These are phyloP conservation scores for Actinemys pallida DNA, from an alignment of 2,113 vertebrate species.

Conservation along the genomic window DNA sequence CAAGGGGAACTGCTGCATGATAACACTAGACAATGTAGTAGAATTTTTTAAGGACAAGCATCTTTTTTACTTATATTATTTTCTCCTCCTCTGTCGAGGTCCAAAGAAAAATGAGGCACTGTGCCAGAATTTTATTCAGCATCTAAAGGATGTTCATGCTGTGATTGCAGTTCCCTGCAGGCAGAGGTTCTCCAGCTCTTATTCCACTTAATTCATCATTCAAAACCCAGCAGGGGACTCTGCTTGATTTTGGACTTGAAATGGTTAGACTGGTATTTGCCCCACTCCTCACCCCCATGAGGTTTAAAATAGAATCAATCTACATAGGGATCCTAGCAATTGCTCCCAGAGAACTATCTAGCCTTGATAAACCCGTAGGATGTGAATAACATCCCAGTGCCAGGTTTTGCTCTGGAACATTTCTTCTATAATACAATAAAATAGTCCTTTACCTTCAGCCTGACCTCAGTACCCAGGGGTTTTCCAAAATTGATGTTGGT, in stretches of 20 bases:
- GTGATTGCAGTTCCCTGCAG: constrained; percentile 71
- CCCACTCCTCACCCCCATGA: constrained; percentile 53
- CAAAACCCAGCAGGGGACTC: constrained; percentile 59
- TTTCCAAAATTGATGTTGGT: constrained; percentile 1
- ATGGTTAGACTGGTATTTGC: constrained; percentile 60
- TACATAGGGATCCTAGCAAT: constrained; percentile 34
- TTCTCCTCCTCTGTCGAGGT: constrained; percentile 56
- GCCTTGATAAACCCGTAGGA: constrained; percentile 29
- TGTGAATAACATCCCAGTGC: constrained; percentile 65
- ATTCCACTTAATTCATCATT: constrained; percentile 76
- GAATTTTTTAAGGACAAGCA: background rate
- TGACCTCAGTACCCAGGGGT: background rate
- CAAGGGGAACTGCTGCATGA: background rate
- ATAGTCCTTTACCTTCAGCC: background rate
- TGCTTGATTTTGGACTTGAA: constrained; percentile 69
- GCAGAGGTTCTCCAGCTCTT: constrained; percentile 71
- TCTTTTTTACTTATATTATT: constrained; percentile 38
- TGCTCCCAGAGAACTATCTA: constrained; percentile 40
- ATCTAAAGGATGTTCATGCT: constrained; percentile 76
- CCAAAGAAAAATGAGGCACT: constrained; percentile 75
- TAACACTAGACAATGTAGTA: background rate
- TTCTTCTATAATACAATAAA: background rate
- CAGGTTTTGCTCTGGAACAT: constrained; percentile 26
- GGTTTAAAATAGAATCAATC: constrained; percentile 61
- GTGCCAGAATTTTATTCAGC: constrained; percentile 68